Evolutionary conservation across 2,113 vertebrate genomes (phyloP), one percentile per base, ranked within the genome.

Genomic region (Penelope pileata): DNA sequence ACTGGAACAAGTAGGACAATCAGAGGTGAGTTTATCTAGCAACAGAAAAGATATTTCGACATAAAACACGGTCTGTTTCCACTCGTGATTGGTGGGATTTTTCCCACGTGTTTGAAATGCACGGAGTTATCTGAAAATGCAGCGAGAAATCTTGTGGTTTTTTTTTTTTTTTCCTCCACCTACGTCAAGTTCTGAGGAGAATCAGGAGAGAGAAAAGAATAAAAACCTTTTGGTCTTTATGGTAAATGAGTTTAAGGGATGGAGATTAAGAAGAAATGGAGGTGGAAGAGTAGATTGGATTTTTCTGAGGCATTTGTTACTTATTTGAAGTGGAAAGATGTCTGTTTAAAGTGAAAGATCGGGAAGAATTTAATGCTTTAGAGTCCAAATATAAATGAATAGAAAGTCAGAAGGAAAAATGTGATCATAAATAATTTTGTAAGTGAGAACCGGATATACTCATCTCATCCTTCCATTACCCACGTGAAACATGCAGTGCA

Each of bases 401-500:
- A 70, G 54, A 50, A 83, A 53, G 78, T 86, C 10, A 3, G 6
- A 81, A 32, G 42, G 88, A 68, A 68, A 83, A 93, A 60, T 7
- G 8, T 63, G 68, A 34, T 42, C n/a, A 9, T 16, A 63, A 85
- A 62, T 5, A 60, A 48, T 40, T 88, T 15, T 91, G 43, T 48
- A 54, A 62, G 8, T 1, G 1, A 81, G 83, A 53, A 29, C 77
- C 16, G 43, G 88, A 92, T 91, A 9, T 15, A 17, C 38, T 74
- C 18, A 42, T 43, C 32, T 45, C 21, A 24, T 13, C 53, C 30
- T 40, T 43, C 30, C 53, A 12, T 12, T 43, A 17, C 22, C 72
- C 53, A 4, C 7, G 40, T n/a, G 14, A 48, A 83, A 4, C 58
- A 32, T 2, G 34, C 2, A 0, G 29, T 3, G 38, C 32, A 81